Conservation (phyloP, 2,797 vertebrate genomes). For the Chloroceryle inda region DNA sequence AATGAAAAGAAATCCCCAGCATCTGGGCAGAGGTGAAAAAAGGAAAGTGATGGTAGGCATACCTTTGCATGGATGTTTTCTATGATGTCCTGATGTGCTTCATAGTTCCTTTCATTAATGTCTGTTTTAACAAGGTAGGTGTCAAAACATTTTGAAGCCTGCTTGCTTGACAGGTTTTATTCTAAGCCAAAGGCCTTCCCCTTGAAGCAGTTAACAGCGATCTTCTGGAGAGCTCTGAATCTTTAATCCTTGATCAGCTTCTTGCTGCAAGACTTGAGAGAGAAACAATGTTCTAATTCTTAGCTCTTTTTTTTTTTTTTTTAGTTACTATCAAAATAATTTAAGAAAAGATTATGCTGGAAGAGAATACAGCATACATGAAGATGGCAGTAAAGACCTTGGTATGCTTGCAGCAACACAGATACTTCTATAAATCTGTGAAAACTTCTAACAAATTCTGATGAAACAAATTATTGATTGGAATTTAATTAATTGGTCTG, state of each 20-base stretch:
- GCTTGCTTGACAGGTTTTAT: constrained; percentile 73
- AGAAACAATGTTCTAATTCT: background rate
- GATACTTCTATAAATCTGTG: background rate
- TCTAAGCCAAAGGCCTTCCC: constrained; percentile 77
- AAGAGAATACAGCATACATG: background rate
- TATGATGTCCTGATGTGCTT: constrained; percentile 69
- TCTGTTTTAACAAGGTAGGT: constrained; percentile 62
- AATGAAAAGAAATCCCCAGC: background rate
- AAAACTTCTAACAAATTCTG: background rate
- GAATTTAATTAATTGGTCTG: background rate
- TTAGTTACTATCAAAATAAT: background rate
- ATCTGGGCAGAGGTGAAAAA: background rate
- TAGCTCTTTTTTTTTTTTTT: background rate
- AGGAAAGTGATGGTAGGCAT: background rate
- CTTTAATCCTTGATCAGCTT: constrained; percentile 75
- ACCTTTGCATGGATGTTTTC: constrained; percentile 75
- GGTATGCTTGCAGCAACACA: background rate
- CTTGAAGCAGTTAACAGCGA: constrained; percentile 79
- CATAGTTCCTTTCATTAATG: constrained; percentile 64
- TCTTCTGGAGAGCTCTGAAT: constrained; percentile 63
- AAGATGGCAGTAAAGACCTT: background rate
- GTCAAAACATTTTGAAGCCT: constrained; percentile 69
- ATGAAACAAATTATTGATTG: background rate
- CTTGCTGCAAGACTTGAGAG: constrained; percentile 48
- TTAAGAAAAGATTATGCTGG: background rate